Evolutionary conservation across 2,888 invertebrate species (phyloP).

Genomic region (Agonum fuliginosum): DNA sequence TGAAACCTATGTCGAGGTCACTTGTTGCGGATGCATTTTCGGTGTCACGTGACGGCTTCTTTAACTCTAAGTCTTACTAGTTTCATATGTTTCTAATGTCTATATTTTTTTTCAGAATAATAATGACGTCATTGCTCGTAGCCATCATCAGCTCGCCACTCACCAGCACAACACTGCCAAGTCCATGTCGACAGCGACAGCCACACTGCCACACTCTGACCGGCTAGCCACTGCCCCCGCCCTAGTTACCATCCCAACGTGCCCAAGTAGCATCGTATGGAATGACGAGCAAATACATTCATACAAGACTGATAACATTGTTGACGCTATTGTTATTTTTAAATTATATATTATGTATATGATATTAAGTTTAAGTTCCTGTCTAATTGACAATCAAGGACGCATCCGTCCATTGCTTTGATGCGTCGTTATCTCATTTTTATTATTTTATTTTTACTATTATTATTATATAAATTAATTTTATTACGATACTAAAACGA

Average conservation of each 20-base stretch:
- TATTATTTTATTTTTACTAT: slow-evolving; percentile 57
- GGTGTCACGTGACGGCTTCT: slow-evolving; percentile 41
- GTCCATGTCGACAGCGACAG: too few relatives aligned
- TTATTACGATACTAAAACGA: slow-evolving; percentile 52
- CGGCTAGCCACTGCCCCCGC: slow-evolving; percentile 59
- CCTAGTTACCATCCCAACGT: slow-evolving; percentile 58
- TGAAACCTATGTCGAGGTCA: neutral
- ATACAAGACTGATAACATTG: slow-evolving; percentile 60
- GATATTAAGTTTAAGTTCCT: slow-evolving; percentile 69
- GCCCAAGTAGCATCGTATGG: slow-evolving; percentile 51
- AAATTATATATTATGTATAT: slow-evolving; percentile 70
- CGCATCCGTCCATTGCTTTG: slow-evolving; percentile 55
- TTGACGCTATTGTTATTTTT: slow-evolving; percentile 69
- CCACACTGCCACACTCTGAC: slow-evolving; percentile 56
- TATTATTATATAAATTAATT: slow-evolving; percentile 53
- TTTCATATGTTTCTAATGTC: slow-evolving; percentile 30
- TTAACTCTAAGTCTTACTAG: slow-evolving; percentile 10
- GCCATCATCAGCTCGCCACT: slow-evolving; percentile 53
- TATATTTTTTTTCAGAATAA: slow-evolving; percentile 46
- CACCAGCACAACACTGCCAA: slow-evolving; percentile 42
- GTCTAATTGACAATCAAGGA: slow-evolving; percentile 57
- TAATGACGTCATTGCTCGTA: slow-evolving; percentile 26
- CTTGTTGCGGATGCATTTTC: slow-evolving; percentile 50
- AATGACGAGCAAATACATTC: slow-evolving; percentile 58
- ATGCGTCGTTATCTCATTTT: slow-evolving; percentile 59